Evolutionary conservation across 2,888 invertebrate genomes (phyloP).

Genomic region (Rotaria macrura): DNA sequence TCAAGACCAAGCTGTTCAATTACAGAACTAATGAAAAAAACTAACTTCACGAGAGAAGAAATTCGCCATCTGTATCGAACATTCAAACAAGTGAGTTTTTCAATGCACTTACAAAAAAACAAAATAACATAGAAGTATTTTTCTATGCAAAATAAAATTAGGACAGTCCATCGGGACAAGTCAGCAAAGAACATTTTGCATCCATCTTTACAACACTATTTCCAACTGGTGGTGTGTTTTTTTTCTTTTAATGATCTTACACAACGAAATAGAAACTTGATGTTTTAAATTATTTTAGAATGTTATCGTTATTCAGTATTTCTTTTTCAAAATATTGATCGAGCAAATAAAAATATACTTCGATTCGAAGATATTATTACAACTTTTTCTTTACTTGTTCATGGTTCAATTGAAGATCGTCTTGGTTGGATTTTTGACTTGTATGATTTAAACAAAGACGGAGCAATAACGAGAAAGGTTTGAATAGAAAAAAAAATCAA

Average conservation of each 20-base stretch:
- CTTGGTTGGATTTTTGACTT: constrained; percentile 5
- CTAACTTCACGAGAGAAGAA: neutral
- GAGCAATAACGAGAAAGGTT: neutral
- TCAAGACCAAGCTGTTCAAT: neutral
- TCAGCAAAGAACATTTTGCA: neutral
- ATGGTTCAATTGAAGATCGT: constrained; percentile 1
- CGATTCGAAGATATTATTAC: neutral
- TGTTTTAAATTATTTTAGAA: neutral
- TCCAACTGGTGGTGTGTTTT: neutral
- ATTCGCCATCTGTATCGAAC: constrained; percentile 8
- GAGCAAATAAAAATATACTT: neutral
- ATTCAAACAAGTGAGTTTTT: neutral
- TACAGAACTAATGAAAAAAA: neutral
- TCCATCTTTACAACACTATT: neutral
- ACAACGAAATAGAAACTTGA: neutral
- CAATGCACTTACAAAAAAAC: too few species aligned
- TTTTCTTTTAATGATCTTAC: neutral
- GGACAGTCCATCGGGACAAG: neutral
- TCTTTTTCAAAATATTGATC: constrained; percentile 19
- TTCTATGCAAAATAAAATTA: neutral
- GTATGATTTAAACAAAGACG: constrained; percentile 12
- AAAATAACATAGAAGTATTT: too few species aligned
- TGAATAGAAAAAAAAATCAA: neutral
- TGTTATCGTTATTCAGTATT: neutral
- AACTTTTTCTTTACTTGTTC: neutral